A percentile compares a stretch with the other conserved stretches of the same genome.
phyloP scores from a whole-genome alignment of 2,113 vertebrate genomes.

The Passer montanus region DNA sequence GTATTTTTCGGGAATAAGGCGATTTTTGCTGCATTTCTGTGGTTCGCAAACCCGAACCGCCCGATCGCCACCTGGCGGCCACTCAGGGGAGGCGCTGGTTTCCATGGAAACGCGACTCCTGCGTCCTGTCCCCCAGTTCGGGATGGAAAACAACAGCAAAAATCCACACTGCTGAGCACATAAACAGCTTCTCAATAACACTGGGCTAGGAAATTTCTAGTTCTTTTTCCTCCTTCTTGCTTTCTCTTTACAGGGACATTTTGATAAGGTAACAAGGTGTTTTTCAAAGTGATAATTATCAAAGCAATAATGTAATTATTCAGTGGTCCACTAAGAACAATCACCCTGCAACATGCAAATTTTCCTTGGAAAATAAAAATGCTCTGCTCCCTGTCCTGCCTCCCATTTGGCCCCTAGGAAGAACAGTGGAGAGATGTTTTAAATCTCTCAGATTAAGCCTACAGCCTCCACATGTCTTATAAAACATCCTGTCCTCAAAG shows the following conservation, averaged over 20 bases:
- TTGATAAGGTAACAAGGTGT: not conserved
- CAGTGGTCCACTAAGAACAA: not conserved
- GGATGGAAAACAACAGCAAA: not conserved
- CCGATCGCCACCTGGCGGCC: not conserved
- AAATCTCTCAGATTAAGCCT: not conserved
- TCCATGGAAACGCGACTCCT: not conserved
- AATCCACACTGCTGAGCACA: not conserved
- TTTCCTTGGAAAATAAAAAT: not conserved
- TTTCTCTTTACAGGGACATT: not conserved
- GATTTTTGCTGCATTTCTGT: not conserved
- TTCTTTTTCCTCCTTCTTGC: not conserved
- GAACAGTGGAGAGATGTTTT: not conserved
- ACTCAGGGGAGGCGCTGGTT: not conserved
- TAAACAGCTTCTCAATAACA: not conserved
- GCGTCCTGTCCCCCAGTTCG: not conserved
- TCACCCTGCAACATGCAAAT: not conserved
- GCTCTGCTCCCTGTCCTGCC: not conserved
- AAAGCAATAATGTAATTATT: not conserved
- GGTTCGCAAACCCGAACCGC: not conserved
- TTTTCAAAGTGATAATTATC: not conserved
- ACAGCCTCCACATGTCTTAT: not conserved
- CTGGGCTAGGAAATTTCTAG: not conserved
- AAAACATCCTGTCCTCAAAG: not conserved
- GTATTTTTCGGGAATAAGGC: not conserved
- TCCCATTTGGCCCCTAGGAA: not conserved